Base-by-base conservation (phyloP, 2,888 invertebrate species). In the Congeria kusceri region DNA sequence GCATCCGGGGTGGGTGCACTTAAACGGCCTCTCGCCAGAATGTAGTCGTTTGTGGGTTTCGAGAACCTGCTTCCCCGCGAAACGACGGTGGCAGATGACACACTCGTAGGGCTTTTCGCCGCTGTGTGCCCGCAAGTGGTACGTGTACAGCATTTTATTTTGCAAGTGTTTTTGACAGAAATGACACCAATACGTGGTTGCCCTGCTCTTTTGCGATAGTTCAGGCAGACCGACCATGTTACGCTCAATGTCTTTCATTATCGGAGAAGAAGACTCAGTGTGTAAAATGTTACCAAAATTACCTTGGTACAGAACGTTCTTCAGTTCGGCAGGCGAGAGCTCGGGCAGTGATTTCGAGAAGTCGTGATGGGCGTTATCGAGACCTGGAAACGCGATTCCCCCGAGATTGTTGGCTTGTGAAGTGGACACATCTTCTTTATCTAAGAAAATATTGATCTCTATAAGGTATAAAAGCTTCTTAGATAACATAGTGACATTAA, bases 11-110 rank as follows among this genome's bases (percentile, higher is more conserved):
- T 74, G 32, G 0, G 44, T 47, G 76, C 82, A 82, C 20, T 65
- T 72, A 49, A 82, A 82, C 20, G 82, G 82, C 58, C 72, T 62
- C 59, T 82, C 82, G 3, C 82, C 82, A 3, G 73, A 72, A 32
- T 82, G 82, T n/a, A 82, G 62, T 2, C 82, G 49, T 53, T 79
- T 68, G 28, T 82, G 82, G 3, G 82, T 82, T 59, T 82, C 76
- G 4, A 82, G 56, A 15, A 76, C 78, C 39, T 82, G 82, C 25
- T 78, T 78, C 18, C 82, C 78, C 32, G 78, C 82, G 70, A 82
- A 82, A 46, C 70, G 68, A 25, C 79, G 65, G 23, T 76, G 46
- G 53, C 82, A 82, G 32, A 82, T 65, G 32, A 72, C 59, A 63
- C 82, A 82, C 49, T 76, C 69, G 25, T 39, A 79, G 0, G 82